Percentiles rank a stretch among this genome's conserved stretches.
These are phyloP conservation scores for Falcaria lacertinaria DNA, from an alignment of 2,888 invertebrate genomes.

Conservation along the genomic window DNA sequence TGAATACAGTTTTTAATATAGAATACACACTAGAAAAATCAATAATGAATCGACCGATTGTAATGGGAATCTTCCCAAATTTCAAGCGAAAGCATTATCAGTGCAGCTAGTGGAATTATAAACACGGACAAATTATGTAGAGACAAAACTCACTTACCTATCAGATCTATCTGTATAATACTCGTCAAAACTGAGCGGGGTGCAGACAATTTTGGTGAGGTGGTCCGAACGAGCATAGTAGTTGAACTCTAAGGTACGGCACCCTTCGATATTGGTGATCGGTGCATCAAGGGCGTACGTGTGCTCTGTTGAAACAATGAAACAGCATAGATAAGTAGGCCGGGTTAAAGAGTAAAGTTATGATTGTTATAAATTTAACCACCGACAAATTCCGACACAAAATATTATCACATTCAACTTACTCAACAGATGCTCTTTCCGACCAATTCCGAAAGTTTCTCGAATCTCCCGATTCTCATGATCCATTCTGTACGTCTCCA, in stretches of 20 bases:
- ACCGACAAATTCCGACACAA: no score
- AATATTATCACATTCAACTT: no score
- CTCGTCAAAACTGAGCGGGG: conserved; percentile 74
- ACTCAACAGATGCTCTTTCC: conserved; percentile 86
- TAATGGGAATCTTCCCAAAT: no score
- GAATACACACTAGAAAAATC: no score
- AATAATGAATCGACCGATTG: no score
- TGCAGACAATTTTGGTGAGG: conserved; percentile 79
- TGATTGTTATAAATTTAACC: no score
- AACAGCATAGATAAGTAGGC: not conserved
- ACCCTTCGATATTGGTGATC: conserved; percentile 47
- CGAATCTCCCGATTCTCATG: conserved; percentile 68
- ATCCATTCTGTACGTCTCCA: conserved; percentile 76
- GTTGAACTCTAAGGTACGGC: conserved; percentile 59
- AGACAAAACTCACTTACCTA: conserved; percentile 36
- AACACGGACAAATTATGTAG: no score
- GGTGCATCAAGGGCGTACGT: conserved; percentile 56
- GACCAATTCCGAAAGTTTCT: conserved; percentile 83
- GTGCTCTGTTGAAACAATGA: conserved; percentile 40
- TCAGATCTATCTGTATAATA: conserved; percentile 80
- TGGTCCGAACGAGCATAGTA: conserved; percentile 85
- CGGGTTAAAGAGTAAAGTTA: no score
- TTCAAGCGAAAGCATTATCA: no score
- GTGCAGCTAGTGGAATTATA: no score
- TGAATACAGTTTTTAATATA: no score